phyloP scores from a whole-genome alignment of 2,797 vertebrate genomes.

The Garrulus glandarius region DNA sequence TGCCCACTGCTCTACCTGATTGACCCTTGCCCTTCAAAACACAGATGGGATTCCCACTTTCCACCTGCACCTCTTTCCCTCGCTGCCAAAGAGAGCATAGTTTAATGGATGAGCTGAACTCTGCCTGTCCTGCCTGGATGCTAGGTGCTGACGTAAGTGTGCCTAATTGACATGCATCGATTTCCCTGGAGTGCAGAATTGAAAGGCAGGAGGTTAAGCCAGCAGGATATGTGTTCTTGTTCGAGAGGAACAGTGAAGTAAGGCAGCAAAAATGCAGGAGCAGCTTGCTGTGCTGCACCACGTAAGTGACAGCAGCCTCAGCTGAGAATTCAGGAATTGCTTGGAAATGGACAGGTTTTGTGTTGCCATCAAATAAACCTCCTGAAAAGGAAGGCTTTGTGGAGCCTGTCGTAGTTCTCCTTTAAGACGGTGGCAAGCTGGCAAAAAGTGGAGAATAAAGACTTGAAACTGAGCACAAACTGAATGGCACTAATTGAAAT shows the following conservation, averaged over 20 bases:
- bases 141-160: not conserved
- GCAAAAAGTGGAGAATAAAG: not conserved
- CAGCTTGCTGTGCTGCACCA: not conserved
- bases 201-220: not conserved
- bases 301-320: not conserved
- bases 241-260: not conserved
- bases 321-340: not conserved
- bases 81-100: not conserved
- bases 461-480: not conserved
- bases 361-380: not conserved
- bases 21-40: not conserved
- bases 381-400: not conserved
- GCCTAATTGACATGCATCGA: not conserved
- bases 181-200: not conserved
- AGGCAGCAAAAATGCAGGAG: constrained; percentile 11
- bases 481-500: not conserved
- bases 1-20: not conserved
- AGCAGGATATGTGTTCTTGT: not conserved
- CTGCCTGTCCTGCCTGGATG: not conserved
- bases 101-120: not conserved
- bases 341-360: not conserved
- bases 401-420: not conserved
- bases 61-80: not conserved
- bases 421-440: not conserved
- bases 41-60: not conserved